Evolutionary conservation across 53 echinoderm and acorn worm species (phyloP), one percentile per base, ranked within the genome.

Genomic region (Pentamera pediparva): DNA sequence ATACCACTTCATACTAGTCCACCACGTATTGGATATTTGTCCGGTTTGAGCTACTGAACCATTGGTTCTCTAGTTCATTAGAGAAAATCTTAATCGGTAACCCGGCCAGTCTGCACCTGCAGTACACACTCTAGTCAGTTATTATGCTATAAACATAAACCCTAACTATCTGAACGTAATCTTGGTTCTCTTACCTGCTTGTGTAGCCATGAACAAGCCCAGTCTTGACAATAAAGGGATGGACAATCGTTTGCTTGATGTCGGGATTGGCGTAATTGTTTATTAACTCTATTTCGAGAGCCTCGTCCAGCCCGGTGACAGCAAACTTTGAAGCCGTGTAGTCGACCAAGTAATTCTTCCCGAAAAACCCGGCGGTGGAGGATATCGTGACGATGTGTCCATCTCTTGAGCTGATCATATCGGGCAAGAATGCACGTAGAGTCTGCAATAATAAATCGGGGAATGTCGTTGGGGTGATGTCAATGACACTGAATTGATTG

Each of bases 331-430:
- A 81, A 48, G 89, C 75, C 4, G 62, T 26, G 53, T 89, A 89
- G 58, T 89, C 89, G 7, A 82, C 76, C 21, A 89, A 22, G 4
- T 78, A 76, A 35, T 81, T 85, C 26, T 39, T 19, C 6, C 79
- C 90, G 12, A 70, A 39, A 32, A 71, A 62, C 26, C 90, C 90
- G 6, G 86, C 83, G 34, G 79, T 45, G 12, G 86, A 86, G 2
- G 83, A 61, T 27, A 86, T 81, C 30, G 70, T 61, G 15, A 90
- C 90, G 33, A 90, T 76, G 34, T 90, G 90, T 34, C 90, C 90
- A 19, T 69, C 75, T 35, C 86, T 83, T 34, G 30, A 50, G 28
- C 74, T 86, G 25, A 90, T 32, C 90, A 90, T 90, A 31, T 56
- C 75, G 6, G 90, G 83, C 29, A 86, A 48, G 39, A 90, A 90